Percentiles rank a stretch among this genome's conserved stretches.
Conservation (phyloP, 2,113 vertebrate genomes). For the Emydura subglobosa region DNA sequence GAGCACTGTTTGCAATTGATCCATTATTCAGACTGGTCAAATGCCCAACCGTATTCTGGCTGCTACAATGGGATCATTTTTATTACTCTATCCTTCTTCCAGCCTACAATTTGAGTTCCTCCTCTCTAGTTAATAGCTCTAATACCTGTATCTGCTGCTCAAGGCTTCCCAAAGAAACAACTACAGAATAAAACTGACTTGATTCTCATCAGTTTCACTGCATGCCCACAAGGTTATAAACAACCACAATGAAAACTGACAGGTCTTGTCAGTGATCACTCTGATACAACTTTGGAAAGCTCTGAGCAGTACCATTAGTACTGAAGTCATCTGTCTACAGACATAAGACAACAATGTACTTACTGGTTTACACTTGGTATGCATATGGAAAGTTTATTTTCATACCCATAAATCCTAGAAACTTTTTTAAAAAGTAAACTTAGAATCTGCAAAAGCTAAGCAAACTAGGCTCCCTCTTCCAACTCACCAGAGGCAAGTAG, state of each 20-base stretch:
- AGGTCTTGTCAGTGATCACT: not conserved
- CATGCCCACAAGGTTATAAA: not conserved
- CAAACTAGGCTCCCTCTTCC: not conserved
- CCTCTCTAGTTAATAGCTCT: not conserved
- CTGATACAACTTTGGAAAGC: not conserved
- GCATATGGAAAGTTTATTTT: not conserved
- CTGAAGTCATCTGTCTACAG: not conserved
- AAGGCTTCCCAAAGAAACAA: not conserved
- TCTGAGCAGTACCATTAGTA: not conserved
- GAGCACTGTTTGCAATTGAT: not conserved
- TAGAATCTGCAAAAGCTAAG: not conserved
- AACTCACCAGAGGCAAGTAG: not conserved
- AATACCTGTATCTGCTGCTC: not conserved
- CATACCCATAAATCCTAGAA: not conserved
- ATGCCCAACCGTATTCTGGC: not conserved
- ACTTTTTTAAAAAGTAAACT: not conserved
- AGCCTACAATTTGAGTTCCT: not conserved
- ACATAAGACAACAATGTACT: not conserved
- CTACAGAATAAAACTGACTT: fast-evolving
- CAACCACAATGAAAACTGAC: not conserved
- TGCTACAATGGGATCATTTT: not conserved
- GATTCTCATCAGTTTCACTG: not conserved
- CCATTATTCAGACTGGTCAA: not conserved
- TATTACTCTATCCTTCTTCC: not conserved
- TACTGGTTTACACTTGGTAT: not conserved